A percentile compares a stretch with the other conserved stretches of the same genome.
phyloP scores from a whole-genome alignment of 35 echinoderm and acorn worm species.

The Acanthaster planci region DNA sequence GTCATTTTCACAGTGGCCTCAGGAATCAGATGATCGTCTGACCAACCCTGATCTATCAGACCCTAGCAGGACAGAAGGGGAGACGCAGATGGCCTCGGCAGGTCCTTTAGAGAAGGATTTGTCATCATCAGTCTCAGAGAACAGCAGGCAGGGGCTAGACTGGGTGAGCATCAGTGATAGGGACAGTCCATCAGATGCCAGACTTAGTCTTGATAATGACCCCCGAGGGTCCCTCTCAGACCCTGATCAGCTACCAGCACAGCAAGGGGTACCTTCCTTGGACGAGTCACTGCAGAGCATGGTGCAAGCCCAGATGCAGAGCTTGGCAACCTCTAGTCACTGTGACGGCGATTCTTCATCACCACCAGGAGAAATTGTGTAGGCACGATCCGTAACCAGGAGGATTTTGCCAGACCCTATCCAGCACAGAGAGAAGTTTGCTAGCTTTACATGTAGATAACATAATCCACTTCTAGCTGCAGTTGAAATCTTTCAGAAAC shows the following conservation, averaged over 20 bases:
- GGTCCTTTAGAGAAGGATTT: not conserved
- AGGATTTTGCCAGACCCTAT: too few species aligned
- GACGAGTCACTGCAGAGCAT: constrained; percentile 12
- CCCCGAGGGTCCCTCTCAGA: not conserved
- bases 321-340: not conserved
- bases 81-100: not conserved
- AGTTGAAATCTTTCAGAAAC: too few species aligned
- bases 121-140: not conserved
- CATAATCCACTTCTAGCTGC: too few species aligned
- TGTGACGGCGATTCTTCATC: not conserved
- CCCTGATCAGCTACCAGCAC: not conserved
- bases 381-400: not conserved
- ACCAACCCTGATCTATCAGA: not conserved
- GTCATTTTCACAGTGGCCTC: too few species aligned
- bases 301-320: not conserved
- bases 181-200: not conserved
- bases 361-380: constrained; percentile 4
- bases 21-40: not conserved
- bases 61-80: not conserved
- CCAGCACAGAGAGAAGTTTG: too few species aligned
- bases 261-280: not conserved
- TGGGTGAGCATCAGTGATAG: not conserved
- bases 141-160: not conserved
- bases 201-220: not conserved
- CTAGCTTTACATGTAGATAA: too few species aligned